phyloP scores from a whole-genome alignment of 2,888 invertebrate genomes.

The Steinernema carpocapsae region DNA sequence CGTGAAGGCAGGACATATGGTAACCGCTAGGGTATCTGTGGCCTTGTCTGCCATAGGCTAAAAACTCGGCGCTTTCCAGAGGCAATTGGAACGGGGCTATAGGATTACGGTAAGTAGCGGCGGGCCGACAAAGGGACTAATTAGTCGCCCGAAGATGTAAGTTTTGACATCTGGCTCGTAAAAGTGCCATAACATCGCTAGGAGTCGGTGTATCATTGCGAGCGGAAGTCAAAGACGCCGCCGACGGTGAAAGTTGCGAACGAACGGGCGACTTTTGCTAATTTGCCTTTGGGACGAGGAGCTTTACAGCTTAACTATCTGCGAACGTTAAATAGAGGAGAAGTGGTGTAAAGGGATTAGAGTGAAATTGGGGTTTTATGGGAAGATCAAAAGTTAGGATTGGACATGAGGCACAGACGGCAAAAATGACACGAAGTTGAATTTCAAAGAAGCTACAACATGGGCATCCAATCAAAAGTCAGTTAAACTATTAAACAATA shows the following conservation, averaged over 20 bases:
- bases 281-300: neutral
- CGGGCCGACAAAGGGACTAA: conserved; percentile 24
- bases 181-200: conserved; percentile 24
- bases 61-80: neutral
- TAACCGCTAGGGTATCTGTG: neutral
- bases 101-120: conserved; percentile 13
- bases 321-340: neutral
- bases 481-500: no score
- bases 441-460: no score
- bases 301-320: conserved; percentile 14
- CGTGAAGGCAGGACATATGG: conserved; percentile 7
- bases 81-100: neutral
- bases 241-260: conserved; percentile 20
- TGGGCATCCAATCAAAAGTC: no score
- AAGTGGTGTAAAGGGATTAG: neutral
- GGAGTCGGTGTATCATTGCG: conserved; percentile 19
- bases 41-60: no score
- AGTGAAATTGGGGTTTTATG: neutral
- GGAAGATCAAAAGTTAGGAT: neutral
- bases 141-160: conserved; percentile 10
- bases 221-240: conserved; percentile 3
- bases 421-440: no score
- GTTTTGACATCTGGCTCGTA: conserved; percentile 35
- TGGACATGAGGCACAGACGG: no score
- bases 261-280: conserved; percentile 26